These are phyloP conservation scores for Hemibagrus wyckioides DNA, from an alignment of 2,113 vertebrate species.

Conservation along the genomic window DNA sequence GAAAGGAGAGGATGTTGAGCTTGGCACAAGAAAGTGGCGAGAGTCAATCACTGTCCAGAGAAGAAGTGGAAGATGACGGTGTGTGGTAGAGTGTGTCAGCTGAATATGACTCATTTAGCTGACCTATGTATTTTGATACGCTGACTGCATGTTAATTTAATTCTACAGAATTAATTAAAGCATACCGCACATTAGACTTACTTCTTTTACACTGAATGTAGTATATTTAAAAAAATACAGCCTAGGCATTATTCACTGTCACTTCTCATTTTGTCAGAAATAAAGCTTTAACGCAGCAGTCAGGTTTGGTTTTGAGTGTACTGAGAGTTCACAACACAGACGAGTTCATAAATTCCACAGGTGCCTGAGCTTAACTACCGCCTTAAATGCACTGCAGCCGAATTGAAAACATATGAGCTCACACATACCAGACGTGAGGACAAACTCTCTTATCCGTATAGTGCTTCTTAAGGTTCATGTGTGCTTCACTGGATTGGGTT, in stretches of 20 bases:
- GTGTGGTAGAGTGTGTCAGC: background rate
- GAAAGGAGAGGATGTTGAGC: constrained; percentile 90
- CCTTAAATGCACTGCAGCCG: constrained; percentile 47
- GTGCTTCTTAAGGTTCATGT: constrained; percentile 1
- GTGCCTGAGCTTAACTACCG: constrained; percentile 44
- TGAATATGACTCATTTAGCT: background rate
- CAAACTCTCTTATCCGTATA: constrained; percentile 11
- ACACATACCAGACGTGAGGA: constrained; percentile 35
- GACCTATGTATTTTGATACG: constrained; percentile 40
- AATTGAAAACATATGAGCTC: constrained; percentile 50
- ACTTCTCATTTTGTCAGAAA: constrained; percentile 52
- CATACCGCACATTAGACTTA: background rate
- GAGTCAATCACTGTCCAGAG: constrained; percentile 65
- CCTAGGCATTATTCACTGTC: background rate
- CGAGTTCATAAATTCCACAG: constrained; percentile 47
- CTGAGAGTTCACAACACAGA: constrained; percentile 32
- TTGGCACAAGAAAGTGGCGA: constrained; percentile 81
- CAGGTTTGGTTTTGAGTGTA: background rate
- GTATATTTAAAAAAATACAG: background rate
- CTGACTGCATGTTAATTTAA: constrained; percentile 17
- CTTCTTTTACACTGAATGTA: background rate
- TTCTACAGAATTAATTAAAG: background rate
- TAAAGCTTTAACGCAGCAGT: constrained; percentile 6
- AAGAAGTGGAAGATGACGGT: constrained; percentile 79
- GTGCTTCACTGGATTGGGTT: constrained; percentile 53